Percentiles rank a stretch among this genome's conserved stretches.
These are phyloP conservation scores for Musca domestica DNA, from an alignment of 1,140 invertebrate species.

Conservation along the genomic window DNA sequence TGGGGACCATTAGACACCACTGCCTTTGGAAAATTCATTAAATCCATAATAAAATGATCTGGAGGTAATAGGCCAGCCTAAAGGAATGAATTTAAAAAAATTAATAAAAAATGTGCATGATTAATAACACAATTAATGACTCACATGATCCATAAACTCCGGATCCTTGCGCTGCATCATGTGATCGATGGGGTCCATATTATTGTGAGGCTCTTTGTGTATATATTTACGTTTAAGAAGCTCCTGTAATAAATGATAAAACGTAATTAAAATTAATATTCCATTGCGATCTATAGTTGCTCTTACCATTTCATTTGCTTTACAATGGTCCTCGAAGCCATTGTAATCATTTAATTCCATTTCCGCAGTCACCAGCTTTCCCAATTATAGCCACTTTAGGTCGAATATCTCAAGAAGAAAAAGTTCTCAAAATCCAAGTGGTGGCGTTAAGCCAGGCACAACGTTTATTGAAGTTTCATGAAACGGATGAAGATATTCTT, in stretches of 20 bases:
- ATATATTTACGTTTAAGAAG: background rate
- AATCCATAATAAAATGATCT: conserved; percentile 27
- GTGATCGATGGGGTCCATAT: conserved; percentile 7
- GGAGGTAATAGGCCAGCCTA: conserved; percentile 42
- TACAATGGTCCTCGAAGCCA: conserved; percentile 9
- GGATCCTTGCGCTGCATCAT: conserved; percentile 46
- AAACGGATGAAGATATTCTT: too few species aligned
- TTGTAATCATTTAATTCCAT: conserved; percentile 19
- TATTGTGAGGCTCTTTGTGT: background rate
- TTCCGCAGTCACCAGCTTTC: too few species aligned
- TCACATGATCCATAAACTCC: conserved; percentile 50
- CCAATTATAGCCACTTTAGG: too few species aligned
- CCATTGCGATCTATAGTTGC: too few species aligned
- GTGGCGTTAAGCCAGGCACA: too few species aligned
- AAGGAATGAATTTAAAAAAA: background rate
- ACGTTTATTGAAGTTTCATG: too few species aligned
- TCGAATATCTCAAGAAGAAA: too few species aligned
- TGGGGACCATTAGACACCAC: background rate
- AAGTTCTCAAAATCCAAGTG: too few species aligned
- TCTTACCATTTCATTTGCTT: conserved; percentile 19
- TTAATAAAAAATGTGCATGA: too few species aligned
- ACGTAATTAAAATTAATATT: too few species aligned
- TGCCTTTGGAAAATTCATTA: conserved; percentile 25
- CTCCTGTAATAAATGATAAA: background rate
- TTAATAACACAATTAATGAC: background rate